These are phyloP conservation scores for Shinisaurus crocodilurus DNA, from an alignment of 2,113 vertebrate genomes.

Conservation along the genomic window DNA sequence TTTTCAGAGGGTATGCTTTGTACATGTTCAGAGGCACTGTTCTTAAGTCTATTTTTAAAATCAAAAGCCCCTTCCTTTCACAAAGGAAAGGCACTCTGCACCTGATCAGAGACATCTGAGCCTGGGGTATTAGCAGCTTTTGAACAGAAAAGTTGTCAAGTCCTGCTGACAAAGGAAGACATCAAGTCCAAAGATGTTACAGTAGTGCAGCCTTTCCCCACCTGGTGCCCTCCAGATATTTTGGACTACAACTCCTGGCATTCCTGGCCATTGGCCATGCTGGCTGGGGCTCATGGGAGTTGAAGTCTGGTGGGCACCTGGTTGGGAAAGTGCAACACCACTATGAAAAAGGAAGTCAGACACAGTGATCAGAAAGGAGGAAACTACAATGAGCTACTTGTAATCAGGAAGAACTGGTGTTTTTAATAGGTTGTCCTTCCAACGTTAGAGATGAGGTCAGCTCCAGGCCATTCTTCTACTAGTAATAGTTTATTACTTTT, in stretches of 20 bases:
- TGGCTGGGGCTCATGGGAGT: too few relatives aligned
- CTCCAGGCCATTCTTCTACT: background rate
- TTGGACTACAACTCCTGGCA: too few relatives aligned
- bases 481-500: conserved; percentile 3
- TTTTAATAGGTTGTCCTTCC: background rate
- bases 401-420: background rate
- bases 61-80: background rate
- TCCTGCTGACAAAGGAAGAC: background rate
- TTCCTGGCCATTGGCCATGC: too few relatives aligned
- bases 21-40: background rate
- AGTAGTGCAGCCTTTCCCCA: too few relatives aligned
- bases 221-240: too few relatives aligned
- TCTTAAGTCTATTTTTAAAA: background rate
- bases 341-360: background rate
- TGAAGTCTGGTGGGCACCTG: too few relatives aligned
- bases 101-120: background rate
- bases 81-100: background rate
- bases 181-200: background rate
- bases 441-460: background rate
- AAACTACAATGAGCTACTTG: background rate
- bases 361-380: background rate
- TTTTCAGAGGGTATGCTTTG: background rate
- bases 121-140: background rate
- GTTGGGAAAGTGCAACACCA: background rate
- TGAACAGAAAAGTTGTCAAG: background rate